Percentiles rank a stretch among this genome's conserved stretches.
phyloP scores from a whole-genome alignment of 2,113 vertebrate species.

The Poeciliopsis turrubarensis region DNA sequence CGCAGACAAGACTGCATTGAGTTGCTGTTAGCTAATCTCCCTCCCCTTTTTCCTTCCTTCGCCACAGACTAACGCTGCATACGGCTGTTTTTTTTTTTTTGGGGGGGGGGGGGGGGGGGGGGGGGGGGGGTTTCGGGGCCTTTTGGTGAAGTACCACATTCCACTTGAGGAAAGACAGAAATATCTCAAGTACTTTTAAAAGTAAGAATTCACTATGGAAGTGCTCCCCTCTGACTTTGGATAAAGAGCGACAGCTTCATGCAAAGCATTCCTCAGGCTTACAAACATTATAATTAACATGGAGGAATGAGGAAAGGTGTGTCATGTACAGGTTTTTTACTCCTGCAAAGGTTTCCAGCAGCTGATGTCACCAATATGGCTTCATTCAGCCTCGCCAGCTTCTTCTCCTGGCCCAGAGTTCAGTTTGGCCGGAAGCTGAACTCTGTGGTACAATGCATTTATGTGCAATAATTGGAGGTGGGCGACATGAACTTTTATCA shows the following conservation, averaged over 20 bases:
- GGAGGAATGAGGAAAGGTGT: neutral
- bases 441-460: neutral
- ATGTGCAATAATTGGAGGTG: neutral
- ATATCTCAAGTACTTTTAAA: neutral
- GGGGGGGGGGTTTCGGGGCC: neutral
- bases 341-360: neutral
- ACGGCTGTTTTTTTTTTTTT: neutral
- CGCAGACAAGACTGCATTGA: conserved; percentile 50
- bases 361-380: neutral
- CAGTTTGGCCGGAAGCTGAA: neutral
- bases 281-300: neutral
- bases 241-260: neutral
- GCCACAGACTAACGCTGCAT: neutral
- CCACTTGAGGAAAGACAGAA: neutral
- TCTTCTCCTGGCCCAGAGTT: neutral
- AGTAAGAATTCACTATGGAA: neutral
- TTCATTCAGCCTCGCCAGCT: neutral
- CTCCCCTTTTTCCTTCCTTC: conserved; percentile 30
- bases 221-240: neutral
- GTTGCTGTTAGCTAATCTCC: conserved; percentile 42
- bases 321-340: neutral
- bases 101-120: too few species aligned
- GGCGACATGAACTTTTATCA: too few species aligned
- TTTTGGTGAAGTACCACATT: neutral
- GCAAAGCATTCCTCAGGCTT: neutral